phyloP scores from a whole-genome alignment of 92 coral and sea anemone species.

The Palythoa grandis region DNA sequence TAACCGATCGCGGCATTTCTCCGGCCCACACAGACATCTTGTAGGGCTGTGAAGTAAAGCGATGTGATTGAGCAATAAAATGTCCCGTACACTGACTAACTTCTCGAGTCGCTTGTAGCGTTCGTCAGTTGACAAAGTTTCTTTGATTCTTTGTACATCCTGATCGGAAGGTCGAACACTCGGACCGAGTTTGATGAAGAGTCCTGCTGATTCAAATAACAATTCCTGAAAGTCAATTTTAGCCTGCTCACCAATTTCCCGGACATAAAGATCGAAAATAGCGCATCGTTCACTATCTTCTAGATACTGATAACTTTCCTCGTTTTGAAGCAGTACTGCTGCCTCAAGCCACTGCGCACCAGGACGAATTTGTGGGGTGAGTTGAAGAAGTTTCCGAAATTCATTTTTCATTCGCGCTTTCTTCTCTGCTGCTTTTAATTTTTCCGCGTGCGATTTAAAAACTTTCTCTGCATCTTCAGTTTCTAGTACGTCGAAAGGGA shows the following conservation, averaged over 20 bases:
- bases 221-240: slow-evolving; percentile 95
- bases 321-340: slow-evolving; percentile 81
- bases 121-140: slow-evolving; percentile 82
- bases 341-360: slow-evolving; percentile 95
- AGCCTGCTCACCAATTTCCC: slow-evolving; percentile 90
- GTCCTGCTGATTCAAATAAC: slow-evolving; percentile 94
- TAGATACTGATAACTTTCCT: slow-evolving; percentile 92
- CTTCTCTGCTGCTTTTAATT: slow-evolving; percentile 91
- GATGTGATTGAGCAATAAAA: slow-evolving; percentile 86
- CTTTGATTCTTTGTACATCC: slow-evolving; percentile 82
- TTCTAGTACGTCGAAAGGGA: slow-evolving; percentile 85
- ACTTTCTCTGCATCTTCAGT: slow-evolving; percentile 74
- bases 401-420: slow-evolving; percentile 89
- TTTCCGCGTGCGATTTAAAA: slow-evolving; percentile 82
- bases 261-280: slow-evolving; percentile 85
- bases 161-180: slow-evolving; percentile 83
- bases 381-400: slow-evolving; percentile 86
- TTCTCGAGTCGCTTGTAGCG: slow-evolving; percentile 92
- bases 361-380: slow-evolving; percentile 96
- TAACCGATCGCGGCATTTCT: slow-evolving; percentile 90
- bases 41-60: slow-evolving; percentile 94
- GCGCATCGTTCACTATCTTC: slow-evolving; percentile 77
- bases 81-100: slow-evolving; percentile 82
- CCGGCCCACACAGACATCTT: slow-evolving; percentile 94
- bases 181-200: slow-evolving; percentile 85